A percentile compares a stretch with the other conserved stretches of the same genome.
Evolutionary conservation across 1,140 invertebrate species (phyloP).

Genomic region (Ganaspis sp.): DNA sequence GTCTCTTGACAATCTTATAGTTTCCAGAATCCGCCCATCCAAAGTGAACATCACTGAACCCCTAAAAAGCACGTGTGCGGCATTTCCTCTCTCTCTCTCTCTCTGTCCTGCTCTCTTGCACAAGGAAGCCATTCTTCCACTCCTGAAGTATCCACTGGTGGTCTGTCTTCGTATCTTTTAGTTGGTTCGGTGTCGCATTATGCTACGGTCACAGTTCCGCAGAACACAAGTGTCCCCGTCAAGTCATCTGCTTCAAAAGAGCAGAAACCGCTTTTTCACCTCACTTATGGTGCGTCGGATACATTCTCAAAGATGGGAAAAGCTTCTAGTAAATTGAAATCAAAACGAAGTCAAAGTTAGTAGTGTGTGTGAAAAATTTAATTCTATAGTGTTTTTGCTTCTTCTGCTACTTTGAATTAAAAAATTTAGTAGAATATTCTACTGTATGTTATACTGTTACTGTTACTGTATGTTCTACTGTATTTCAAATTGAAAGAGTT

Average conservation of each 20-base stretch:
- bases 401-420: no score
- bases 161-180: slow-evolving; percentile 17
- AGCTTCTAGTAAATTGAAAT: slow-evolving; percentile 69
- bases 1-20: neutral
- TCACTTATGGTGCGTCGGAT: neutral
- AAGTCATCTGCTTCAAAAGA: neutral
- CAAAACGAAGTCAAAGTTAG: slow-evolving; percentile 70
- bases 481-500: no score
- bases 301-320: slow-evolving; percentile 61
- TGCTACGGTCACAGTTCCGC: neutral
- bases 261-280: neutral
- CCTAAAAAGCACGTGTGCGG: neutral
- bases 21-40: neutral
- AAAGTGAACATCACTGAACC: no score
- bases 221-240: slow-evolving; percentile 4
- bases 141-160: slow-evolving; percentile 21
- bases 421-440: no score
- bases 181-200: slow-evolving; percentile 22
- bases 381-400: no score
- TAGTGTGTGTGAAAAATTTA: slow-evolving; percentile 60
- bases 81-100: neutral
- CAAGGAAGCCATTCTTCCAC: neutral
- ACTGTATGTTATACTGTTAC: no score
- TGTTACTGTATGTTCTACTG: no score
- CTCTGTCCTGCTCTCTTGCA: neutral